These are phyloP conservation scores for Aleadryas rufinucha DNA, from an alignment of 2,113 vertebrate species.

Conservation along the genomic window DNA sequence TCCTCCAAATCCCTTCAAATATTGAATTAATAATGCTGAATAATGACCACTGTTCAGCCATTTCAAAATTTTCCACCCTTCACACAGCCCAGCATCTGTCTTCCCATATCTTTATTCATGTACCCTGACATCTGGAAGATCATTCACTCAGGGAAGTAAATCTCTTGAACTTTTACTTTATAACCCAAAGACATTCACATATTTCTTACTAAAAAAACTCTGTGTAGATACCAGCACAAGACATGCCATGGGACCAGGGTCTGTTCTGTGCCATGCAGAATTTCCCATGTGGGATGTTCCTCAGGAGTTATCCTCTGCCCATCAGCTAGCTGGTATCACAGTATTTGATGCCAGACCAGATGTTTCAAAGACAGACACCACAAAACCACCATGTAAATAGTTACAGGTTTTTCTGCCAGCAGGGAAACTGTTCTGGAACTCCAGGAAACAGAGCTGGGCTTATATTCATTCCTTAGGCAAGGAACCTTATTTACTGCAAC, in stretches of 20 bases:
- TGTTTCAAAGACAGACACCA: neutral
- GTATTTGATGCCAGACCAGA: neutral
- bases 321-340: neutral
- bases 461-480: neutral
- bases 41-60: neutral
- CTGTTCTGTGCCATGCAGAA: neutral
- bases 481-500: neutral
- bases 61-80: neutral
- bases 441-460: neutral
- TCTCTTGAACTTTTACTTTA: neutral
- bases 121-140: neutral
- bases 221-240: neutral
- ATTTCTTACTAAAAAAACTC: neutral
- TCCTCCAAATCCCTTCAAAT: neutral
- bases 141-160: neutral
- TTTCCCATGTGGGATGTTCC: accelerated
- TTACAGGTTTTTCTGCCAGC: neutral
- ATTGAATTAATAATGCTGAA: neutral
- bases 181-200: accelerated
- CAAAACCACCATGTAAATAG: neutral
- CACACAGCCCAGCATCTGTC: neutral
- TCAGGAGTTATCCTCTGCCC: neutral
- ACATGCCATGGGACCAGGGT: neutral
- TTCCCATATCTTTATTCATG: neutral
- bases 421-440: neutral